Conservation (phyloP, 2,797 vertebrate species). For the Platyrinchus mystaceus region DNA sequence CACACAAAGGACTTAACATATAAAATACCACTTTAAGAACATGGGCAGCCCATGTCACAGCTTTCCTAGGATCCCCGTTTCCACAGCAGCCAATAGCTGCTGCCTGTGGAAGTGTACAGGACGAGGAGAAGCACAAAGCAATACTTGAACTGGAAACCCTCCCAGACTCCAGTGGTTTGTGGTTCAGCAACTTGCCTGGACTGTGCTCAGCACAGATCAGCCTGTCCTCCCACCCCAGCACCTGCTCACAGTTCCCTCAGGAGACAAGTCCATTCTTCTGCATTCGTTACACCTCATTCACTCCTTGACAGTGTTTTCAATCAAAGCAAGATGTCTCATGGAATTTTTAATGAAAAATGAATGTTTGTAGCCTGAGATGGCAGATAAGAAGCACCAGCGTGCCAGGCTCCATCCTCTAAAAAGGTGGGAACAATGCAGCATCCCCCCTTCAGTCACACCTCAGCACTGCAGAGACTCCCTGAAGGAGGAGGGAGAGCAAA, state of each 20-base stretch:
- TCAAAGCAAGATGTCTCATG: not conserved
- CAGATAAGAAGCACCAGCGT: not conserved
- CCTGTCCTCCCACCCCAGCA: not conserved
- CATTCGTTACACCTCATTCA: not conserved
- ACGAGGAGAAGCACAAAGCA: not conserved
- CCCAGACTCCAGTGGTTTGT: not conserved
- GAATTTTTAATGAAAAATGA: not conserved
- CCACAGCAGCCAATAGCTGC: not conserved
- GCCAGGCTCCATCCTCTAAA: not conserved
- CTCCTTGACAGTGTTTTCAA: not conserved
- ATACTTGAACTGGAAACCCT: not conserved
- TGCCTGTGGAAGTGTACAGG: not conserved
- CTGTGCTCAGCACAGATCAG: not conserved
- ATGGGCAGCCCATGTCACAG: not conserved
- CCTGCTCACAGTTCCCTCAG: not conserved
- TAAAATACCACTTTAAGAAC: not conserved
- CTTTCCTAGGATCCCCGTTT: not conserved
- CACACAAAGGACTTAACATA: not conserved
- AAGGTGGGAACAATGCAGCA: fast-evolving
- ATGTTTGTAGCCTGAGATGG: not conserved
- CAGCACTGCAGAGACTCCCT: not conserved
- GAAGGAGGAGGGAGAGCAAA: not conserved
- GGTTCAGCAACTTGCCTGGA: not conserved
- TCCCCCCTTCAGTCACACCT: not conserved
- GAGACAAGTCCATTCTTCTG: not conserved